A percentile compares a stretch with the other conserved stretches of the same genome.
Evolutionary conservation across 2,113 vertebrate species (phyloP).

Genomic region (Gopherus flavomarginatus): DNA sequence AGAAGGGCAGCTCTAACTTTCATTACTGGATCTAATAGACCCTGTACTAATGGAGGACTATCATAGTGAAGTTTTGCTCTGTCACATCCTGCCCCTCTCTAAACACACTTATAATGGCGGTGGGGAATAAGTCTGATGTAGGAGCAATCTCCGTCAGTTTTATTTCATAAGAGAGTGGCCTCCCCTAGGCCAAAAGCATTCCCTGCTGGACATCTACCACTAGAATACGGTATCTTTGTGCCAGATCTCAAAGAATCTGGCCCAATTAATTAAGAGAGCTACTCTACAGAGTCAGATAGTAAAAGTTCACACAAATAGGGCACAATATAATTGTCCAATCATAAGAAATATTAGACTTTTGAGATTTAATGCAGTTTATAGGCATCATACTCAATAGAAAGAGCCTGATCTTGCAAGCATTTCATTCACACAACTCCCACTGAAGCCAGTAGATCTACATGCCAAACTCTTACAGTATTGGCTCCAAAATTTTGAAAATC

Average conservation of each 20-base stretch:
- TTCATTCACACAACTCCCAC: not conserved
- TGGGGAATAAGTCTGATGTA: not conserved
- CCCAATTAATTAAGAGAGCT: not conserved
- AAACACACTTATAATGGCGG: not conserved
- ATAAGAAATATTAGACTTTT: not conserved
- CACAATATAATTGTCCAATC: not conserved
- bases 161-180: not conserved
- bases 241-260: not conserved
- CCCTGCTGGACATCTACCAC: not conserved
- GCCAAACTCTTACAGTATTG: not conserved
- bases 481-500: not conserved
- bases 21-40: rapidly evolving
- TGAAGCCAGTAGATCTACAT: not conserved
- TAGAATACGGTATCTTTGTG: not conserved
- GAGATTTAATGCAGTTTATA: not conserved
- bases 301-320: not conserved
- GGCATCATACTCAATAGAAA: not conserved
- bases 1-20: not conserved
- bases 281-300: not conserved
- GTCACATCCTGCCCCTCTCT: not conserved
- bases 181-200: not conserved
- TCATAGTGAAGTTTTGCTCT: not conserved
- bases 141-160: not conserved
- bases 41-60: rapidly evolving
- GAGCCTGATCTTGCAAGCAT: not conserved